These are phyloP conservation scores for Morone saxatilis DNA, from an alignment of 2,113 vertebrate species.

Conservation along the genomic window DNA sequence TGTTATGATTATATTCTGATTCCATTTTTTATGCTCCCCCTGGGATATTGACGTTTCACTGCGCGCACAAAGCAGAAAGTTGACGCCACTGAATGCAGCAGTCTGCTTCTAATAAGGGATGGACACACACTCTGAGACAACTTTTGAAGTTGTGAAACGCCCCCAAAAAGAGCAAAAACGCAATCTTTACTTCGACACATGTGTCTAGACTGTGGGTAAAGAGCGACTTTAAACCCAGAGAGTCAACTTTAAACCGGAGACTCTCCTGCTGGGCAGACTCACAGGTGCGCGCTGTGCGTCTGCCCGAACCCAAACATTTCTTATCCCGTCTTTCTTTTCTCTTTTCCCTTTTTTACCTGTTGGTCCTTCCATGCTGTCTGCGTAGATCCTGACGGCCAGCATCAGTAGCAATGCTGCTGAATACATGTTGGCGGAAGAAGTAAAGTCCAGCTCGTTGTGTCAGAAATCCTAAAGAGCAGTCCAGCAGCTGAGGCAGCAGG, in stretches of 20 bases:
- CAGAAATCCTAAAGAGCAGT: constrained; percentile 68
- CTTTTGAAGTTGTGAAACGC: constrained; percentile 27
- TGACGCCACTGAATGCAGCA: neutral
- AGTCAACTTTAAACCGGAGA: constrained; percentile 27
- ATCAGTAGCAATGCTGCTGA: constrained; percentile 75
- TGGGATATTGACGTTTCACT: constrained; percentile 9
- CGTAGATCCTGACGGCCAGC: constrained; percentile 76
- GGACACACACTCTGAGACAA: constrained; percentile 16
- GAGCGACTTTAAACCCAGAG: constrained; percentile 3
- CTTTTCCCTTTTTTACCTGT: constrained; percentile 75
- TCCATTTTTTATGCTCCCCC: neutral
- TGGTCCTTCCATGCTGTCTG: constrained; percentile 82
- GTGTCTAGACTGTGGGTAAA: neutral
- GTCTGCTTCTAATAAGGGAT: neutral
- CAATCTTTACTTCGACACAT: neutral
- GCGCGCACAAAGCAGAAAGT: constrained; percentile 31
- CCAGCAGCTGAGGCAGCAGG: constrained; percentile 35
- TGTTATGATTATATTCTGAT: neutral
- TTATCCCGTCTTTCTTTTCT: neutral
- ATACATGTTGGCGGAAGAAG: constrained; percentile 69
- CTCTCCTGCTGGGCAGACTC: fast-evolving
- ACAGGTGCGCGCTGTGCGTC: neutral
- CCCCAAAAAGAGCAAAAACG: neutral
- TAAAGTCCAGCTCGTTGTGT: constrained; percentile 75
- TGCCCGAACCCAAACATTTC: neutral